Evolutionary conservation across 2,797 vertebrate genomes (phyloP).

Genomic region (Dendrocincla fuliginosa): DNA sequence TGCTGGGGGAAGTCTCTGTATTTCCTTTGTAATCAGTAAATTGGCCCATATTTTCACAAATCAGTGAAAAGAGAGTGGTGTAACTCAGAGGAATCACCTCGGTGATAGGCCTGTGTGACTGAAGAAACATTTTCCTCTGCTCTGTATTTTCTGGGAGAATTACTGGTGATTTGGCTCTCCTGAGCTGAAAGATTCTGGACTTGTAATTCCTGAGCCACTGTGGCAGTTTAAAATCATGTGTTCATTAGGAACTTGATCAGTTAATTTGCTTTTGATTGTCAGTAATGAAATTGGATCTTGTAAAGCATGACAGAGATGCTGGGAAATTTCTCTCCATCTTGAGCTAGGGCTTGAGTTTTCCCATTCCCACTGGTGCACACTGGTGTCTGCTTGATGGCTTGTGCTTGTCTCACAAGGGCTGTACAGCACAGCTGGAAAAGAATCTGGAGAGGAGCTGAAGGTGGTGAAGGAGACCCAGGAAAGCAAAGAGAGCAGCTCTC

Average conservation of each 20-base stretch:
- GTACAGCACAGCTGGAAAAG: not conserved
- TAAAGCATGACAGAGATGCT: not conserved
- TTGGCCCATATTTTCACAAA: not conserved
- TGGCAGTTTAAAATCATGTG: not conserved
- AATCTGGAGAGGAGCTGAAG: not conserved
- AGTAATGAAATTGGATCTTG: not conserved
- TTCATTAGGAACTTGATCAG: not conserved
- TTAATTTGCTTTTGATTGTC: not conserved
- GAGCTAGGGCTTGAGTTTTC: not conserved
- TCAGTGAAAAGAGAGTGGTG: not conserved
- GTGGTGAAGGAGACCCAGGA: not conserved
- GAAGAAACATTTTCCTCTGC: not conserved
- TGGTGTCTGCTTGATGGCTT: not conserved
- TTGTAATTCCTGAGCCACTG: not conserved
- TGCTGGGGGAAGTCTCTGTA: not conserved
- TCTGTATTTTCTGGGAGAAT: not conserved
- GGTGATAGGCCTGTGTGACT: not conserved
- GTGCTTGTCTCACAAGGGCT: not conserved
- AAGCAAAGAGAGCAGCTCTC: conserved; percentile 4
- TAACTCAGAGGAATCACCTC: not conserved
- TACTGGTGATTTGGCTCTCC: not conserved
- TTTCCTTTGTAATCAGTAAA: not conserved
- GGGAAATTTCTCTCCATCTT: not conserved
- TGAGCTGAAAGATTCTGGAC: not conserved
- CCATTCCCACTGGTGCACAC: not conserved